Conservation (phyloP, 2,888 invertebrate species). For the Lapara coniferarum region DNA sequence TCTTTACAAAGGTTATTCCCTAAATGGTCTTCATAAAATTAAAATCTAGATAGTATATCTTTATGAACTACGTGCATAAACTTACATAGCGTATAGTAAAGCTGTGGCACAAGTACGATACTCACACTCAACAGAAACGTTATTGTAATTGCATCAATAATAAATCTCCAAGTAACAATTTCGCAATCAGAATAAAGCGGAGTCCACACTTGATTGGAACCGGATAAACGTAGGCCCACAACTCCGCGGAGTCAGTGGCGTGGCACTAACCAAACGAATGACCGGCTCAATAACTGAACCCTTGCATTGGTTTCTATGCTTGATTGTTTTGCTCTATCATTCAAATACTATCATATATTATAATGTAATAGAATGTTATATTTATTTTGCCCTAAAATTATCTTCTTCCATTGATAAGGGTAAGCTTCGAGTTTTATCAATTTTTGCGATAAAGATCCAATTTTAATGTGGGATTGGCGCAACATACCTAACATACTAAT, state of each 20-base stretch:
- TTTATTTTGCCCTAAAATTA: background rate
- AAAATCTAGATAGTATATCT: conserved; percentile 1
- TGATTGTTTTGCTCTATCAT: conserved; percentile 2
- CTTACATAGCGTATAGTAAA: background rate
- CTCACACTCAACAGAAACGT: conserved; percentile 4
- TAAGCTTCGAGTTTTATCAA: no score
- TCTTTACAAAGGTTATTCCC: background rate
- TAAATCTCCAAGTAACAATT: conserved; percentile 35
- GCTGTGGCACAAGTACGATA: background rate
- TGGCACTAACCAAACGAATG: conserved; percentile 45
- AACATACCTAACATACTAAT: no score
- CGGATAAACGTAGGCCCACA: conserved; percentile 37
- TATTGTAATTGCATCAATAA: conserved; percentile 34
- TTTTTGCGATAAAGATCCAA: no score
- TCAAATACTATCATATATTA: background rate
- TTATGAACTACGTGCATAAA: background rate
- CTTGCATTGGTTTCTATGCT: conserved; percentile 25
- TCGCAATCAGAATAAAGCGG: conserved; percentile 43
- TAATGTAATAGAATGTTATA: background rate
- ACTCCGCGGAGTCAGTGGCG: conserved; percentile 38
- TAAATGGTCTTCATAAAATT: conserved; percentile 7
- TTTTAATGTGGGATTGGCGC: no score
- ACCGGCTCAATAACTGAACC: conserved; percentile 41
- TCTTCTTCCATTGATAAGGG: background rate
- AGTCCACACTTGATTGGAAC: conserved; percentile 46